These are phyloP conservation scores for Acrobasis suavella DNA, from an alignment of 2,888 invertebrate genomes.

Conservation along the genomic window DNA sequence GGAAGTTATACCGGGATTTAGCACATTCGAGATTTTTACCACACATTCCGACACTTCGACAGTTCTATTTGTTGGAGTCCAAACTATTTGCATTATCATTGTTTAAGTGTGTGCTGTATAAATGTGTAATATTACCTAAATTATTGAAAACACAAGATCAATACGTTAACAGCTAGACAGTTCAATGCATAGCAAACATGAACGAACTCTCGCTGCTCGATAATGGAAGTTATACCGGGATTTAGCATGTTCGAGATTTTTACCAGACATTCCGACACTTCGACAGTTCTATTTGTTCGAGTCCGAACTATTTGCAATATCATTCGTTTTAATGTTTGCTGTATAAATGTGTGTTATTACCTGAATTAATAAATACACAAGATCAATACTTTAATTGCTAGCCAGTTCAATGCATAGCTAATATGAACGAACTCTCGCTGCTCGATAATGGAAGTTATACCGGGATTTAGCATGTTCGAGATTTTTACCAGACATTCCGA, in stretches of 20 bases:
- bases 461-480: neutral
- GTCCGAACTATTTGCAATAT: neutral
- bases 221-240: too few species aligned
- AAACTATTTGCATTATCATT: too few species aligned
- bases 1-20: too few species aligned
- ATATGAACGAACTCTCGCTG: conserved; percentile 7
- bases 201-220: too few species aligned
- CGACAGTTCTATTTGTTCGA: neutral
- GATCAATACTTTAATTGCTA: conserved; percentile 13
- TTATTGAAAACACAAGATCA: conserved; percentile 12
- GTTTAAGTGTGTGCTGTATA: too few species aligned
- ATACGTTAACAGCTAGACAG: conserved; percentile 2
- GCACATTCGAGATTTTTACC: too few species aligned
- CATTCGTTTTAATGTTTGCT: neutral
- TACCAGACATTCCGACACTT: neutral
- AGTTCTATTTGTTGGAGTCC: too few species aligned
- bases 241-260: too few species aligned
- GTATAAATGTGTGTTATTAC: neutral
- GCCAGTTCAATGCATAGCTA: conserved; percentile 19
- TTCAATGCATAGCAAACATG: conserved; percentile 14
- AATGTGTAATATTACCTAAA: neutral
- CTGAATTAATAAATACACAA: conserved; percentile 3
- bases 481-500: neutral
- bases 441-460: conserved; percentile 9
- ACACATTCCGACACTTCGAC: too few species aligned